A percentile compares a stretch with the other conserved stretches of the same genome.
Evolutionary conservation across 2,888 invertebrate species (phyloP).

Genomic region (Meghimatium bilineatum): DNA sequence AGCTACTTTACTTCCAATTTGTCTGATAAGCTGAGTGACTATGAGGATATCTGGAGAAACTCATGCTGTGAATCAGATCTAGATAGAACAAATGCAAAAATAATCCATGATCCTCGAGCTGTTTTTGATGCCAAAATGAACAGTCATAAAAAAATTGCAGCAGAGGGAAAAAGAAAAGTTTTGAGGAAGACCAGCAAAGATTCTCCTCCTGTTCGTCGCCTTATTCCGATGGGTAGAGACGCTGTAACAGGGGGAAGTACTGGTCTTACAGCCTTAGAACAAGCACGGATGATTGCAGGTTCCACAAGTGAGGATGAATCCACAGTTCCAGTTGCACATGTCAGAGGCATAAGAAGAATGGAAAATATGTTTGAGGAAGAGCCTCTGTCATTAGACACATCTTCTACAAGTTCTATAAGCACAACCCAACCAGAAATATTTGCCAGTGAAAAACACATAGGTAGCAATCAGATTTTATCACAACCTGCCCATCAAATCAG

Average conservation of each 20-base stretch:
- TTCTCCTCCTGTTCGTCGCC: slow-evolving; percentile 6
- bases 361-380: slow-evolving; percentile 34
- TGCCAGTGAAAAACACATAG: slow-evolving; percentile 26
- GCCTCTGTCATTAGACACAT: neutral
- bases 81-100: slow-evolving; percentile 8
- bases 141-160: slow-evolving; percentile 8
- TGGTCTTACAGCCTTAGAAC: slow-evolving; percentile 43
- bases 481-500: slow-evolving; percentile 28
- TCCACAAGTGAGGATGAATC: slow-evolving; percentile 45
- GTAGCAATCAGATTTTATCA: slow-evolving; percentile 17
- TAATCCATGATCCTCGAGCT: slow-evolving; percentile 37
- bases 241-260: slow-evolving; percentile 39
- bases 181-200: slow-evolving; percentile 40
- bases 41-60: slow-evolving; percentile 91
- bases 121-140: slow-evolving; percentile 41
- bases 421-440: neutral
- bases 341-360: slow-evolving; percentile 37
- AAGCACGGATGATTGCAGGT: slow-evolving; percentile 45
- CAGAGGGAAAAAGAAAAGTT: slow-evolving; percentile 40
- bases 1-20: slow-evolving; percentile 89
- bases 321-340: slow-evolving; percentile 28
- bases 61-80: slow-evolving; percentile 52
- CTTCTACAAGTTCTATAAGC: neutral
- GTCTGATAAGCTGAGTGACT: slow-evolving; percentile 94
- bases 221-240: slow-evolving; percentile 14